Evolutionary conservation across 2,797 vertebrate species (phyloP).

Genomic region (Otolemur crassicaudatus): DNA sequence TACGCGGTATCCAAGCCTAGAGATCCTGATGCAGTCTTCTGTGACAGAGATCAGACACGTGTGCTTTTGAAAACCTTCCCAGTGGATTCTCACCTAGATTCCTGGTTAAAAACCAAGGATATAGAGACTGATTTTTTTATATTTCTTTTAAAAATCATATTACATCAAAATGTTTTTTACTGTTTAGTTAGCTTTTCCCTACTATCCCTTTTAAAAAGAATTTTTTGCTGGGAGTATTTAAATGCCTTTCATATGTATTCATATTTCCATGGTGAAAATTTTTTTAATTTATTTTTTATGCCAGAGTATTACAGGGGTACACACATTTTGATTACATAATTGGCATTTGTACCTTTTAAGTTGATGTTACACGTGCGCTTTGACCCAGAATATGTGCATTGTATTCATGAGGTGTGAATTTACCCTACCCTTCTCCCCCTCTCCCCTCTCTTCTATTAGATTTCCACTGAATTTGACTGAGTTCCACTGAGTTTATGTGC

Average conservation of each 20-base stretch:
- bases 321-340: too few species aligned
- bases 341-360: too few species aligned
- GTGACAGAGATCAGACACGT: not conserved
- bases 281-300: too few species aligned
- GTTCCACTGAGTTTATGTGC: too few species aligned
- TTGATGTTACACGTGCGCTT: too few species aligned
- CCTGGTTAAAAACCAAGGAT: not conserved
- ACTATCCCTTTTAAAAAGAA: slow-evolving; percentile 17
- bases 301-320: too few species aligned
- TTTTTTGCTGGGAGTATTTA: not conserved
- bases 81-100: not conserved
- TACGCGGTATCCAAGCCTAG: not conserved
- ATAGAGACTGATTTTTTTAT: slow-evolving; percentile 11
- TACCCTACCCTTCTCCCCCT: too few species aligned
- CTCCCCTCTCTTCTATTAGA: too few species aligned
- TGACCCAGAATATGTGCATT: too few species aligned
- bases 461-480: too few species aligned
- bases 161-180: not conserved
- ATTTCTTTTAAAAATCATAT: not conserved
- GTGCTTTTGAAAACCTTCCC: not conserved
- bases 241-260: not conserved
- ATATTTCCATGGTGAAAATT: not conserved
- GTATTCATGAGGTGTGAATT: too few species aligned
- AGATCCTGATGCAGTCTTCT: not conserved
- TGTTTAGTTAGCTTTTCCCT: not conserved